Evolutionary conservation across 53 echinoderm and acorn worm genomes (phyloP), one percentile per base, ranked within the genome.

Genomic region (Crossaster papposus): DNA sequence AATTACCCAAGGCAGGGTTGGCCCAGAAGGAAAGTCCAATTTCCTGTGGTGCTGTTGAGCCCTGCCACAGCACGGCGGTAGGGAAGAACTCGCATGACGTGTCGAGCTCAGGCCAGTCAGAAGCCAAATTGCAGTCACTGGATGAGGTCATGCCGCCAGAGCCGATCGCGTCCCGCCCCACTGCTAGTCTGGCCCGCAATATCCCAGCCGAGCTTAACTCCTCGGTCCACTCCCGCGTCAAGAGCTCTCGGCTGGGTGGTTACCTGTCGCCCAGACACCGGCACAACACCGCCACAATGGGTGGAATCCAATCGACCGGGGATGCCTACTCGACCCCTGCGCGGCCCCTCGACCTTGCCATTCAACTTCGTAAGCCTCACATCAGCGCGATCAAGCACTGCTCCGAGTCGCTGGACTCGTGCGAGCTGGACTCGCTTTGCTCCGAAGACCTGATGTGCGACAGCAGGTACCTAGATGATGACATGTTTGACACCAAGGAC

Each of bases 371-470:
- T 36, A 91, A 95, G 30, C 92, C 93, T 14, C 93, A 95, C 63
- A 90, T 94, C 77, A 93, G 93, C 32, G 95, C 95, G 79, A 91
- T 95, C n/a, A 92, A 90, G 62, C 70, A 79, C 33, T 79, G 63
- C 36, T 93, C 93, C 22, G 90, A 88, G 78, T 95, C 95, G 13
- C 88, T 98, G 26, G 98, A 98, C 72, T 97, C 97, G 8, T 88
- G 90, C 23, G 94, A 94, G 58, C 79, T 91, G 52, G 96, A 98
- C 89, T 98, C 98, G 8, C 71, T 98, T 32, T 94, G 92, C 30
- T 98, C 98, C 2, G 98, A 98, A 72, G 98, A 98, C 80, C 93
- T 98, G 14, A 98, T 98, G 98, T 98, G 96, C 72, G 98, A 98
- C 72, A 82, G 82, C 36, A 62, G 89, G 35, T 90, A 78, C 90